Evolutionary conservation across 2,888 invertebrate genomes (phyloP).

Genomic region (Cylindroiulus punctatus): DNA sequence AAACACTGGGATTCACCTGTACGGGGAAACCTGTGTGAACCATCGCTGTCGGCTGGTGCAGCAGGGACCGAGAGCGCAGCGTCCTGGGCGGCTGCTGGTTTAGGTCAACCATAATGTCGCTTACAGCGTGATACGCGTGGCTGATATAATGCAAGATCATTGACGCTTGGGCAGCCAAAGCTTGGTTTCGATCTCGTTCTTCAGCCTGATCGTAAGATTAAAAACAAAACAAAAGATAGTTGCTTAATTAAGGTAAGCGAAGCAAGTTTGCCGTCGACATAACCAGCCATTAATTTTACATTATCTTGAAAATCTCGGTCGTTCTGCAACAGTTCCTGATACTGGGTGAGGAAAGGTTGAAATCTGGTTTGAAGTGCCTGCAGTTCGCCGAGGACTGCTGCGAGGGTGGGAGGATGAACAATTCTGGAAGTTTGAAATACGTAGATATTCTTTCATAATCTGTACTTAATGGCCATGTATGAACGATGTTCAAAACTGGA

Average conservation of each 20-base stretch:
- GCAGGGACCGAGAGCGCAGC: slow-evolving; percentile 77
- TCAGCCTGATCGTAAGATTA: slow-evolving; percentile 53
- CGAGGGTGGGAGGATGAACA: slow-evolving; percentile 70
- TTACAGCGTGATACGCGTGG: slow-evolving; percentile 88
- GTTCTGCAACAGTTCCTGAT: slow-evolving; percentile 72
- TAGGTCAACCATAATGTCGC: slow-evolving; percentile 83
- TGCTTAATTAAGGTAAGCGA: not conserved
- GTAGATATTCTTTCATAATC: too few relatives aligned
- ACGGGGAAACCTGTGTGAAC: slow-evolving; percentile 76
- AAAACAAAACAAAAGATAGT: slow-evolving; percentile 27
- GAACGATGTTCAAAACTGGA: too few relatives aligned
- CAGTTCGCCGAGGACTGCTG: slow-evolving; percentile 71
- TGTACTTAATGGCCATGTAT: too few relatives aligned
- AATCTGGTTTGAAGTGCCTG: slow-evolving; percentile 71
- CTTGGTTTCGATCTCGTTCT: slow-evolving; percentile 69
- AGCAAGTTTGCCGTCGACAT: too few relatives aligned
- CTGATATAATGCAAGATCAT: slow-evolving; percentile 85
- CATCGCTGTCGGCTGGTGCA: slow-evolving; percentile 76
- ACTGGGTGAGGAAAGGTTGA: slow-evolving; percentile 75
- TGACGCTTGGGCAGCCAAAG: slow-evolving; percentile 77
- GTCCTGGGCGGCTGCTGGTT: slow-evolving; percentile 75
- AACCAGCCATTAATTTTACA: too few relatives aligned
- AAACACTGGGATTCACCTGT: slow-evolving; percentile 68
- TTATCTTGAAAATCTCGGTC: slow-evolving; percentile 71
- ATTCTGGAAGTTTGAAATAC: slow-evolving; percentile 36